A percentile compares a stretch with the other conserved stretches of the same genome.
These are phyloP conservation scores for Diacarnus erythraeanus DNA, from an alignment of 37 sponge, comb jelly and placozoan genomes.

Conservation along the genomic window DNA sequence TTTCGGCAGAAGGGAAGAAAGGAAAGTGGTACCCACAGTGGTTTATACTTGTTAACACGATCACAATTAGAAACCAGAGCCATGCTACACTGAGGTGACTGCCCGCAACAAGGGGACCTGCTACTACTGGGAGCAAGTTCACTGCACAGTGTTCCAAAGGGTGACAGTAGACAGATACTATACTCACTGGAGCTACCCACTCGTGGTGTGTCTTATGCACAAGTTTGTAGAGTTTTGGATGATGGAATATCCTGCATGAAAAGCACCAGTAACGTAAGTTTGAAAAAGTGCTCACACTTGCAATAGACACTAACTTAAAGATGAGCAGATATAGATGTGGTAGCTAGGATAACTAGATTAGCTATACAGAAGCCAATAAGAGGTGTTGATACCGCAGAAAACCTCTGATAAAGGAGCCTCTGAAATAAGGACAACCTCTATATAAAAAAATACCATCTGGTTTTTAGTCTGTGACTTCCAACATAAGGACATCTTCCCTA, in stretches of 20 bases:
- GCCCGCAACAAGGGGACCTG: conserved; percentile 77
- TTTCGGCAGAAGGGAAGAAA: conserved; percentile 74
- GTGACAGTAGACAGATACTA: conserved; percentile 74
- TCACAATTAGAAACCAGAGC: conserved; percentile 59
- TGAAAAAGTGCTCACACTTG: too few relatives aligned
- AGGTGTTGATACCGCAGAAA: too few relatives aligned
- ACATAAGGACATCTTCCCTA: too few relatives aligned
- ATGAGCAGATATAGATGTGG: too few relatives aligned
- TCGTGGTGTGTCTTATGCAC: conserved; percentile 94
- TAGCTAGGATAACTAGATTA: too few relatives aligned
- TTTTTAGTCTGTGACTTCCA: too few relatives aligned
- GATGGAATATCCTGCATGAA: conserved; percentile 76
- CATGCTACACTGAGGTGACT: conserved; percentile 54
- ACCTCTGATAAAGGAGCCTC: too few relatives aligned
- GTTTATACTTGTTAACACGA: conserved; percentile 40
- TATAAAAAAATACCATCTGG: too few relatives aligned
- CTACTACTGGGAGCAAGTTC: conserved; percentile 58
- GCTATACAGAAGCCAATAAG: too few relatives aligned
- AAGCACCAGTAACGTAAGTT: too few relatives aligned
- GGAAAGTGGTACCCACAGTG: conserved; percentile 95
- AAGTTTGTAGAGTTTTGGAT: conserved; percentile 73
- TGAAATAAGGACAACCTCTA: too few relatives aligned
- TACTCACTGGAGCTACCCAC: conserved; percentile 79
- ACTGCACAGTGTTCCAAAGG: conserved; percentile 73
- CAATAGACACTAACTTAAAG: too few relatives aligned